Conservation (phyloP, 2,888 invertebrate species). For the Diaprepes abbreviatus region DNA sequence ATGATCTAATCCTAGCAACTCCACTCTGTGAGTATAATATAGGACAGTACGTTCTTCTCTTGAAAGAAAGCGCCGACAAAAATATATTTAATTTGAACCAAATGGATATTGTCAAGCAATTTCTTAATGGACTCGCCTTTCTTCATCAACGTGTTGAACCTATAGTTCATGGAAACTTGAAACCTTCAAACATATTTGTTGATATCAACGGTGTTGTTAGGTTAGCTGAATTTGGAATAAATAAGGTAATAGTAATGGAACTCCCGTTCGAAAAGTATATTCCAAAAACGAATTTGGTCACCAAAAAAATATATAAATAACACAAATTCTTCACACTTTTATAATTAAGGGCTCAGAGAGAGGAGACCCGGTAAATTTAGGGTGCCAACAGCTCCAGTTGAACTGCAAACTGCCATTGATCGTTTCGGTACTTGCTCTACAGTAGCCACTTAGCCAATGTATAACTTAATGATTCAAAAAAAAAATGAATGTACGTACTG, state of each 20-base stretch:
- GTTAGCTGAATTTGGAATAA: slow-evolving; percentile 67
- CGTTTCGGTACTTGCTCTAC: no score
- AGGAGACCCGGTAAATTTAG: no score
- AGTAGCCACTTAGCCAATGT: no score
- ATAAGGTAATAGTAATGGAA: slow-evolving; percentile 59
- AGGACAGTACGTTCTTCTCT: slow-evolving; percentile 62
- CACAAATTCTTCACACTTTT: no score
- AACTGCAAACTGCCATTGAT: no score
- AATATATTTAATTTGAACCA: slow-evolving; percentile 54
- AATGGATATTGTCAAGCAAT: slow-evolving; percentile 58
- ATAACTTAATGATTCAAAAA: no score
- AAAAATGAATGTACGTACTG: no score
- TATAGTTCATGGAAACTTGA: slow-evolving; percentile 67
- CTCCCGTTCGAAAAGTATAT: no score
- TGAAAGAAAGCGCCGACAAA: slow-evolving; percentile 56
- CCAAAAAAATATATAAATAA: no score
- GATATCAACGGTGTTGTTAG: slow-evolving; percentile 64
- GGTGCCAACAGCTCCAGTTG: no score
- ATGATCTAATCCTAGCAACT: slow-evolving; percentile 61
- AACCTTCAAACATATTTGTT: slow-evolving; percentile 67
- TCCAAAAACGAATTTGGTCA: no score
- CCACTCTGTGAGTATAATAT: slow-evolving; percentile 66
- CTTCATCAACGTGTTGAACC: slow-evolving; percentile 62
- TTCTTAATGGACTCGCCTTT: slow-evolving; percentile 61
- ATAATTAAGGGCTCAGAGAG: no score